Base-by-base conservation (phyloP, 2,113 vertebrate species). In the Gila orcuttii region DNA sequence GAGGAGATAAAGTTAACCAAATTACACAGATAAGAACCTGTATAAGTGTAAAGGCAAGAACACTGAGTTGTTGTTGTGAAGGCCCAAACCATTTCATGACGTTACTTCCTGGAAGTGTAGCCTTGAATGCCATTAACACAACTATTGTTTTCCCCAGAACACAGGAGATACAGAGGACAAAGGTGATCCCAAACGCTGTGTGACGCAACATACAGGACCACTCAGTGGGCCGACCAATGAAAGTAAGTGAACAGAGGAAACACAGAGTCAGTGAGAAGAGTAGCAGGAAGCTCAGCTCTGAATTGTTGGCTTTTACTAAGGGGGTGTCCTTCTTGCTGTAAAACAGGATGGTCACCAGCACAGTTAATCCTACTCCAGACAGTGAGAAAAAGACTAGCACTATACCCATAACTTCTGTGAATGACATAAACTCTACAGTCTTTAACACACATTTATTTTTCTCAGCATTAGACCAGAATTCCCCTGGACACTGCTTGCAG, bases 361-460 rank as follows among this genome's bases (percentile, higher is more conserved):
- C 25, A 3, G 62, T 66, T 66, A 66, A 66, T 66, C 62, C 62
- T 31, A 31, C 19, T 66, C 62, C 62, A 17, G 31, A 66, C 12
- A 66, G 2, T 10, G 62, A 66, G 25, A 66, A 66, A 66, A 31
- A 31, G 5, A 66, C 3, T 66, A 66, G 25, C 4, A 66, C 62
- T 17, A 66, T 17, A 66, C 62, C 62, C 62, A 66, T 66, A 31
- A 66, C 62, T 66, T 66, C 62, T 15, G 25, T 31, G 5, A 66
- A 66, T 31, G 62, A 66, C 25, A 66, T 25, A 31, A 66, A 66
- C 62, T 66, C 62, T 66, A 66, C 25, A 31, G 25, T 5, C 25
- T 66, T 66, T 66, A 66, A 66, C 25, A 66, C 62, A 66, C 62
- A 66, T 66, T 66, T 21, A 57, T 57, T 57, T 57, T 21, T 57